Conservation (phyloP, 2,113 vertebrate genomes). For the Trachemys scripta region DNA sequence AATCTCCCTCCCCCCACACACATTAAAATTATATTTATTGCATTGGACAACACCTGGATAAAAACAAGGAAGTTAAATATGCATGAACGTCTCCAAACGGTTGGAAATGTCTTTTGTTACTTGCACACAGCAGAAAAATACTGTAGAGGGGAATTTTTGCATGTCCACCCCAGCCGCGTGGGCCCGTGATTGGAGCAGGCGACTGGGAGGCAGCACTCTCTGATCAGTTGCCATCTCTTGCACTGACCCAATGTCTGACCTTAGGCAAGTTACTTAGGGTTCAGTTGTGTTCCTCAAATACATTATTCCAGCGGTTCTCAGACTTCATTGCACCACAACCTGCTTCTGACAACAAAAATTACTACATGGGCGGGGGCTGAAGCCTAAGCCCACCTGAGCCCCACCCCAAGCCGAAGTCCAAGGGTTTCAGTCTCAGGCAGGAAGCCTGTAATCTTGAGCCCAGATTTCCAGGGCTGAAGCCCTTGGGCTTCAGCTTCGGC, state of each 20-base stretch:
- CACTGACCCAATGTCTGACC: too few relatives aligned
- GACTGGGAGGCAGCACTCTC: accelerated
- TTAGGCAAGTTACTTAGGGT: not conserved
- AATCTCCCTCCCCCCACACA: not conserved
- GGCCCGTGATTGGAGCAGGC: not conserved
- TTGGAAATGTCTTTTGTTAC: not conserved
- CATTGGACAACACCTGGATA: not conserved
- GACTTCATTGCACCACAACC: too few relatives aligned
- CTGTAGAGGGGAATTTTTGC: not conserved
- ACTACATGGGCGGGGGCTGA: too few relatives aligned
- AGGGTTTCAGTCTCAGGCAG: too few relatives aligned
- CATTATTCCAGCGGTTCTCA: too few relatives aligned
- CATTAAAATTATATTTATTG: slow-evolving; percentile 40
- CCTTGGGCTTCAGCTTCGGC: too few relatives aligned
- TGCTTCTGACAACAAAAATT: too few relatives aligned
- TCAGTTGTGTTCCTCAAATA: not conserved
- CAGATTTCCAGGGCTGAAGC: too few relatives aligned
- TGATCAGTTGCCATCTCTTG: not conserved
- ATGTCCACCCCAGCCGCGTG: not conserved
- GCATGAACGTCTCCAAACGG: not conserved
- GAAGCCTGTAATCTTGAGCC: too few relatives aligned
- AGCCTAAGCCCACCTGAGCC: too few relatives aligned
- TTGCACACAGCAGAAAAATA: not conserved
- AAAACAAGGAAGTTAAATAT: slow-evolving; percentile 42
- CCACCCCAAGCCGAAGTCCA: too few relatives aligned